These are phyloP conservation scores for Leptopilina syphax DNA, from an alignment of 2,888 invertebrate genomes.

Conservation along the genomic window DNA sequence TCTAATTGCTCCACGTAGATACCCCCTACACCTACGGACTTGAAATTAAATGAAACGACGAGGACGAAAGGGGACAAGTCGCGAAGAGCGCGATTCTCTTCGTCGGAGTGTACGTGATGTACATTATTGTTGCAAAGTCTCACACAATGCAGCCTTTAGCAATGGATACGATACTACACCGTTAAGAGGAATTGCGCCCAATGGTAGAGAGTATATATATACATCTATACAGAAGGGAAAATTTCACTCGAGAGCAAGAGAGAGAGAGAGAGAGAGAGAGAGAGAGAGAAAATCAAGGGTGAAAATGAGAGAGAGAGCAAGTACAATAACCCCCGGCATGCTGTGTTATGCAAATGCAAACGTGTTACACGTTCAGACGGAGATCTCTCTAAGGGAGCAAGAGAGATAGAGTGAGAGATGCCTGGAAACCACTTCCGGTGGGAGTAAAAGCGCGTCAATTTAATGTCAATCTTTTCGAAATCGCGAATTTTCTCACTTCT, in stretches of 20 bases:
- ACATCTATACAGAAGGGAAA: background rate
- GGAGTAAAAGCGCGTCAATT: conserved; percentile 50
- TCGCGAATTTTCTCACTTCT: conserved; percentile 41
- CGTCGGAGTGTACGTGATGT: conserved; percentile 47
- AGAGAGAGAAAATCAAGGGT: conserved; percentile 23
- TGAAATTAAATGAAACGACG: conserved; percentile 49
- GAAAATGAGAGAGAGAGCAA: conserved; percentile 33
- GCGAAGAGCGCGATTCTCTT: conserved; percentile 34
- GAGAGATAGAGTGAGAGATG: conserved; percentile 22
- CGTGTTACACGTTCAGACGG: conserved; percentile 50
- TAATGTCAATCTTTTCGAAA: conserved; percentile 48
- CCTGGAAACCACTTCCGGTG: conserved; percentile 56
- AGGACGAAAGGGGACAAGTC: conserved; percentile 48
- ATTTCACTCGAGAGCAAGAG: background rate
- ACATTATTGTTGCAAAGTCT: conserved; percentile 42
- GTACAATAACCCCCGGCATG: conserved; percentile 58
- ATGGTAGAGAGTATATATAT: background rate
- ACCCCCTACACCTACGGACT: conserved; percentile 5
- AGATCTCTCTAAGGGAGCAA: too few species aligned
- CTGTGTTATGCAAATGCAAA: conserved; percentile 63
- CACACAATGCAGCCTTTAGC: conserved; percentile 41
- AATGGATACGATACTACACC: background rate
- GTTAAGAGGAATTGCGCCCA: conserved; percentile 13
- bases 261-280: conserved; percentile 8
- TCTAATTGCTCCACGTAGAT: conserved; percentile 56